Conservation (phyloP, 2,797 vertebrate species). For the Gymnothorax javanicus region DNA sequence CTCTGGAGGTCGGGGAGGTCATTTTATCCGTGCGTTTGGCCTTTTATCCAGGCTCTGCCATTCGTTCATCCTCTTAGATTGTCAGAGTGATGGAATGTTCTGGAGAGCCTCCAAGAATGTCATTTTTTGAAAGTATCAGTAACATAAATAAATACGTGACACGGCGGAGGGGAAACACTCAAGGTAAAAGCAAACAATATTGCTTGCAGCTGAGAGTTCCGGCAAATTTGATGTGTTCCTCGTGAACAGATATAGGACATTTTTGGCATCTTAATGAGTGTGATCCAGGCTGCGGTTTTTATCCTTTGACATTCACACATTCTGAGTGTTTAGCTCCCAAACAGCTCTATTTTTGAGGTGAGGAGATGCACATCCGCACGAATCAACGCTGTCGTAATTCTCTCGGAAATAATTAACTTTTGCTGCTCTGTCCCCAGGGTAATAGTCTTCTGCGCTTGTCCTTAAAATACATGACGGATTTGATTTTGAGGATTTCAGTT, state of each 20-base stretch:
- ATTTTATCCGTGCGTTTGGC: constrained; percentile 22
- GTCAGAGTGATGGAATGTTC: constrained; percentile 6
- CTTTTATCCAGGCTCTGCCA: constrained; percentile 19
- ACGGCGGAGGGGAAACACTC: not conserved
- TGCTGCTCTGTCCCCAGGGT: too few species aligned
- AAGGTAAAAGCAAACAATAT: not conserved
- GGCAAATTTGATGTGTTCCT: not conserved
- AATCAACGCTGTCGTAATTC: too few species aligned
- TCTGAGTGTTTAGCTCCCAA: not conserved
- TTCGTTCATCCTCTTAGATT: constrained; percentile 15
- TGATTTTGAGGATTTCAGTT: too few species aligned
- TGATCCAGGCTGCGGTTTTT: not conserved
- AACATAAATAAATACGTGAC: not conserved
- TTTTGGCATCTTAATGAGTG: not conserved
- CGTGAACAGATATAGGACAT: not conserved
- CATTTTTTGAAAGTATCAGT: not conserved
- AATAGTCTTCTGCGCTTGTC: too few species aligned
- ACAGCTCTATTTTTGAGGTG: not conserved
- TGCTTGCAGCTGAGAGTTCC: not conserved
- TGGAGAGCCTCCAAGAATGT: not conserved
- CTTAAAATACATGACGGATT: too few species aligned
- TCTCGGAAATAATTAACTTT: too few species aligned
- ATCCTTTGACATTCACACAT: not conserved
- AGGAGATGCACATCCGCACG: too few species aligned
- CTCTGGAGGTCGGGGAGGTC: constrained; percentile 1